phyloP scores from a whole-genome alignment of 2,888 invertebrate species.

The Thereva nobilitata region DNA sequence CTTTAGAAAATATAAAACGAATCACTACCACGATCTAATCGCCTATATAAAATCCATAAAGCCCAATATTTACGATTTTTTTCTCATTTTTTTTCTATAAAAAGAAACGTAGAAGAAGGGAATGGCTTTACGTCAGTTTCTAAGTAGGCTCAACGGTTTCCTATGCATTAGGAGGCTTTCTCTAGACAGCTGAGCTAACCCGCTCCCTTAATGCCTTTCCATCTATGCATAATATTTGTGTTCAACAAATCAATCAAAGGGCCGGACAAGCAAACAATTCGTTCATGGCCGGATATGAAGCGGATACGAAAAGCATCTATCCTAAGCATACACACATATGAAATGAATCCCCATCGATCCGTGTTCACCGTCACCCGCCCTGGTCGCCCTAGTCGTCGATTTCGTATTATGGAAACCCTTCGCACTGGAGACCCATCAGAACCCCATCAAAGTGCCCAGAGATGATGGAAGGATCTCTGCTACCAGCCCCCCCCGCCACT shows the following conservation, averaged over 20 bases:
- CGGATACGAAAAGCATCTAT: conserved; percentile 19
- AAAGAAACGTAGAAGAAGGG: background rate
- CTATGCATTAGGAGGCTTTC: background rate
- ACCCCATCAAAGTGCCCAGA: too few relatives aligned
- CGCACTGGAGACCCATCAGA: too few relatives aligned
- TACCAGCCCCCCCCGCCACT: too few relatives aligned
- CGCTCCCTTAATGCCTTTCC: conserved; percentile 17
- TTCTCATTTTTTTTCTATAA: background rate
- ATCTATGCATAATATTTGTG: conserved; percentile 39
- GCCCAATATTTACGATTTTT: conserved; percentile 25
- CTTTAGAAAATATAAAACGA: conserved; percentile 21
- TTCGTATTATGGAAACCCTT: too few relatives aligned
- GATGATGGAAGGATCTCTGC: too few relatives aligned
- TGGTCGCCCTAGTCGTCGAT: too few relatives aligned
- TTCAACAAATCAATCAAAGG: conserved; percentile 41
- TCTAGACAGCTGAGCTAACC: conserved; percentile 24
- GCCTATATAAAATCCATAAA: conserved; percentile 26
- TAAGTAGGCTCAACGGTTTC: background rate
- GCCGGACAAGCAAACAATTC: conserved; percentile 39
- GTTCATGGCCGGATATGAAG: conserved; percentile 36
- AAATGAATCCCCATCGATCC: conserved; percentile 18
- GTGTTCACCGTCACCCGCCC: background rate
- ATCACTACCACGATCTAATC: conserved; percentile 29
- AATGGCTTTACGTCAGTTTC: conserved; percentile 12
- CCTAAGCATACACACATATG: conserved; percentile 28